These are phyloP conservation scores for Penaeus indicus DNA, from an alignment of 1,140 invertebrate genomes.

Conservation along the genomic window DNA sequence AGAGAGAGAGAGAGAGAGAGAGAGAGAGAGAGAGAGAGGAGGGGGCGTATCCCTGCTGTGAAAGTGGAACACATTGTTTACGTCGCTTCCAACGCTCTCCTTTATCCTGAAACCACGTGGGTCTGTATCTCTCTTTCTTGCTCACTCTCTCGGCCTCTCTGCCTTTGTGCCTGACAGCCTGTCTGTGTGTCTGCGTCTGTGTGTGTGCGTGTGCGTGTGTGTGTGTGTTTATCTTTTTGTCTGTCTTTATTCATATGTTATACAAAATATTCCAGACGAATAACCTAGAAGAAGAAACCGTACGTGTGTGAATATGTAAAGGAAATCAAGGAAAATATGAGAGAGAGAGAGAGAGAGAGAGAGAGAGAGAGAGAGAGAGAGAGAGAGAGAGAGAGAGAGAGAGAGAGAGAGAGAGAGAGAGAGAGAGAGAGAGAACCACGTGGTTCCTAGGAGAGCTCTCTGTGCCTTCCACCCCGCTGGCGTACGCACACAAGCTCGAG, in stretches of 20 bases:
- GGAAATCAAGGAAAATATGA: too few relatives aligned
- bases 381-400: constrained; percentile 2
- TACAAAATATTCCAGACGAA: too few relatives aligned
- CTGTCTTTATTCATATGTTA: too few relatives aligned
- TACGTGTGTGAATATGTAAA: too few relatives aligned
- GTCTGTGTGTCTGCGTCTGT: too few relatives aligned
- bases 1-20: constrained; percentile 33
- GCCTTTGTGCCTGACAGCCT: background rate
- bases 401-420: constrained; percentile 17
- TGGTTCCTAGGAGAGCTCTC: constrained; percentile 25
- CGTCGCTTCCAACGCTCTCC: constrained; percentile 28
- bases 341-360: too few relatives aligned
- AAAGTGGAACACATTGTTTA: constrained; percentile 36
- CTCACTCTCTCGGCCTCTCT: constrained; percentile 45
- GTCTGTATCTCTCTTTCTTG: constrained; percentile 20
- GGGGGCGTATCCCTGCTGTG: background rate
- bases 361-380: too few relatives aligned
- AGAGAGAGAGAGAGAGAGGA: background rate
- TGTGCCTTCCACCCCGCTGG: constrained; percentile 31
- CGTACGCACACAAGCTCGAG: constrained; percentile 33
- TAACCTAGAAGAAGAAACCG: too few relatives aligned
- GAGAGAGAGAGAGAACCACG: constrained; percentile 29
- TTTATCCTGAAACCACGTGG: constrained; percentile 38
- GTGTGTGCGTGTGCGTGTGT: too few relatives aligned
- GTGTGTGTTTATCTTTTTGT: too few relatives aligned